Conservation (phyloP, 2,888 invertebrate genomes). For the Amphipoea oculea region DNA sequence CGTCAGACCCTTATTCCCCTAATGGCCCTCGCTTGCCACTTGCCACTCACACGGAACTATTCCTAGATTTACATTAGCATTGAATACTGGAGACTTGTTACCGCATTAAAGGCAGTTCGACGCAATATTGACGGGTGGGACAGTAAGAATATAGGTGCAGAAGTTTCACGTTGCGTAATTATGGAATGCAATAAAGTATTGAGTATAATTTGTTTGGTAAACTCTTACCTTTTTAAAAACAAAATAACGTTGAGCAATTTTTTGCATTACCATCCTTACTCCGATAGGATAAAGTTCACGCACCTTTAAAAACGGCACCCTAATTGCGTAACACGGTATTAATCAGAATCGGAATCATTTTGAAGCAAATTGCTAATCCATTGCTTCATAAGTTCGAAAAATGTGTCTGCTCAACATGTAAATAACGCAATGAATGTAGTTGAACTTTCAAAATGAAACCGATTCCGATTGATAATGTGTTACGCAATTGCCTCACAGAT, state of each 20-base stretch:
- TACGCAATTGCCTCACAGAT: too few species aligned
- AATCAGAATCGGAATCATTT: too few species aligned
- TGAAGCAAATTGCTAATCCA: too few species aligned
- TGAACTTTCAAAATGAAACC: too few species aligned
- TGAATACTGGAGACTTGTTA: constrained; percentile 37
- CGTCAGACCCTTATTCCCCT: constrained; percentile 13
- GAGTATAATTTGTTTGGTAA: not conserved
- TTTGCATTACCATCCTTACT: not conserved
- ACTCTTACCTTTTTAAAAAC: not conserved
- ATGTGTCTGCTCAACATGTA: too few species aligned
- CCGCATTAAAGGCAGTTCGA: constrained; percentile 31
- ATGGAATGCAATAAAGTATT: too few species aligned
- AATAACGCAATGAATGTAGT: too few species aligned
- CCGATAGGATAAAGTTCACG: not conserved
- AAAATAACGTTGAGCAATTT: not conserved
- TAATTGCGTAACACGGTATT: too few species aligned
- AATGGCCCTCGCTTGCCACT: constrained; percentile 15
- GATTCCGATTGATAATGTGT: too few species aligned
- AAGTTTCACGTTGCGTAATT: constrained; percentile 7
- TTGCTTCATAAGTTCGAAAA: too few species aligned
- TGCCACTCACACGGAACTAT: constrained; percentile 21
- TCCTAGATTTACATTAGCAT: constrained; percentile 43
- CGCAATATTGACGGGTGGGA: constrained; percentile 24
- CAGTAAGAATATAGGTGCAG: not conserved
- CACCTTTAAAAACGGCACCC: not conserved